A percentile compares a stretch with the other conserved stretches of the same genome.
phyloP scores from a whole-genome alignment of 2,888 invertebrate genomes.

The Ptychoptera contaminata region DNA sequence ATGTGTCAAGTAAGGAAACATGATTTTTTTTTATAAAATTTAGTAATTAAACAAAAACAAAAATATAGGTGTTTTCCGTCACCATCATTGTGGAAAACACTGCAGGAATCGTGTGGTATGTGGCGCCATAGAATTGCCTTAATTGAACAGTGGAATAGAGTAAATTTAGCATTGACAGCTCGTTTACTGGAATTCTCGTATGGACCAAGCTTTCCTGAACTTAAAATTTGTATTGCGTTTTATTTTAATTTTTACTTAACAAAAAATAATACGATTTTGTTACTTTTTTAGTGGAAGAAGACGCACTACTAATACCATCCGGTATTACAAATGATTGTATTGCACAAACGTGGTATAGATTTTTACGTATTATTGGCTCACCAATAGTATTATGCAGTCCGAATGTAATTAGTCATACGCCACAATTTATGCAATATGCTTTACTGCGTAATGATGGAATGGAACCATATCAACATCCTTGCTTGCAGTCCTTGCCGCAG shows the following conservation, averaged over 20 bases:
- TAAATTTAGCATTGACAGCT: constrained; percentile 78
- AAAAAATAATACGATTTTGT: background rate
- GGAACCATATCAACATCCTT: constrained; percentile 86
- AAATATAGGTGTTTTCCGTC: constrained; percentile 74
- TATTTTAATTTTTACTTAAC: constrained; percentile 8
- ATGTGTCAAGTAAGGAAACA: constrained; percentile 25
- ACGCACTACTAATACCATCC: constrained; percentile 60
- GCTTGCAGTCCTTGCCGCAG: constrained; percentile 62
- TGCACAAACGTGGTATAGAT: constrained; percentile 91
- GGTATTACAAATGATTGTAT: constrained; percentile 82
- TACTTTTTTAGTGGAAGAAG: constrained; percentile 57
- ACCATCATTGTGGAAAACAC: constrained; percentile 88
- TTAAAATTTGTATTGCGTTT: constrained; percentile 66
- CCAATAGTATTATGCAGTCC: constrained; percentile 85
- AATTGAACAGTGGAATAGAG: constrained; percentile 88
- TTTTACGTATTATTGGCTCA: constrained; percentile 86
- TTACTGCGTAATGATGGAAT: constrained; percentile 58
- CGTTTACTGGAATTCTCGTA: constrained; percentile 75
- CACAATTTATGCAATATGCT: constrained; percentile 60
- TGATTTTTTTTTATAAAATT: no score
- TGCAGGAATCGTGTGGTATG: constrained; percentile 78
- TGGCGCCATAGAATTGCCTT: constrained; percentile 91
- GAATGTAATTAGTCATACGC: constrained; percentile 51
- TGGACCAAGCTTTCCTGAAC: constrained; percentile 65
- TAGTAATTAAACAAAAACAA: no score